phyloP scores from a whole-genome alignment of 2,888 invertebrate species.

The Lymantria monacha region DNA sequence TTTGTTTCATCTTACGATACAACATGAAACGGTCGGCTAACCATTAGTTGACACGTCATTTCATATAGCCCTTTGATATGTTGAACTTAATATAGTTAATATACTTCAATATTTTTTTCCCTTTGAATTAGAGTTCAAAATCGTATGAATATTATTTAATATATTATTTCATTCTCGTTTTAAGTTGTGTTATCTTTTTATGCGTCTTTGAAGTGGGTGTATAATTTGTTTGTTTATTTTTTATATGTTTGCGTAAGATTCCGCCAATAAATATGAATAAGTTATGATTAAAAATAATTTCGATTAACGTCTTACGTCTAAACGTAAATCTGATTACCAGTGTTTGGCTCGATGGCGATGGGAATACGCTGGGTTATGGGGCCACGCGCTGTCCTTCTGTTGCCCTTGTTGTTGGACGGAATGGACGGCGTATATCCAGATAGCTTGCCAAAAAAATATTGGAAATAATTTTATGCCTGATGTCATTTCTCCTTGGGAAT shows the following conservation, averaged over 20 bases:
- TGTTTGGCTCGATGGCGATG: too few species aligned
- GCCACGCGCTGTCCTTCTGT: too few species aligned
- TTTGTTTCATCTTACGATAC: slow-evolving; percentile 12
- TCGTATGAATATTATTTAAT: slow-evolving; percentile 1
- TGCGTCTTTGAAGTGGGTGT: slow-evolving; percentile 12
- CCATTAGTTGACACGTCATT: slow-evolving; percentile 27
- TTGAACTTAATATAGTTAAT: slow-evolving; percentile 3
- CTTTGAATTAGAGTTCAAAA: slow-evolving; percentile 6
- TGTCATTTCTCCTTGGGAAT: too few species aligned
- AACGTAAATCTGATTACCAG: too few species aligned
- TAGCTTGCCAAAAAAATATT: too few species aligned
- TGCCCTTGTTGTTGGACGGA: too few species aligned
- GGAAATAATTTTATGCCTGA: too few species aligned
- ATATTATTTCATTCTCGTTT: slow-evolving; percentile 4
- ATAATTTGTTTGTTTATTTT: slow-evolving; percentile 9
- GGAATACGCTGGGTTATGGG: too few species aligned
- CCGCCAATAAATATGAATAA: too few species aligned
- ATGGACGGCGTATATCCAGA: too few species aligned
- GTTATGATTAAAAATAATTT: too few species aligned
- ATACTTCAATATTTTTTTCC: slow-evolving; percentile 1
- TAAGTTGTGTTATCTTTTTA: slow-evolving; percentile 15
- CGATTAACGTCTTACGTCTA: too few species aligned
- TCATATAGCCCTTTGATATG: slow-evolving; percentile 30
- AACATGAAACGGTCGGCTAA: slow-evolving; percentile 26
- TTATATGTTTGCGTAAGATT: not conserved